Percentiles rank a stretch among this genome's conserved stretches.
Evolutionary conservation across 92 coral and sea anemone genomes (phyloP).

Genomic region (Umimayanthus kanabou): DNA sequence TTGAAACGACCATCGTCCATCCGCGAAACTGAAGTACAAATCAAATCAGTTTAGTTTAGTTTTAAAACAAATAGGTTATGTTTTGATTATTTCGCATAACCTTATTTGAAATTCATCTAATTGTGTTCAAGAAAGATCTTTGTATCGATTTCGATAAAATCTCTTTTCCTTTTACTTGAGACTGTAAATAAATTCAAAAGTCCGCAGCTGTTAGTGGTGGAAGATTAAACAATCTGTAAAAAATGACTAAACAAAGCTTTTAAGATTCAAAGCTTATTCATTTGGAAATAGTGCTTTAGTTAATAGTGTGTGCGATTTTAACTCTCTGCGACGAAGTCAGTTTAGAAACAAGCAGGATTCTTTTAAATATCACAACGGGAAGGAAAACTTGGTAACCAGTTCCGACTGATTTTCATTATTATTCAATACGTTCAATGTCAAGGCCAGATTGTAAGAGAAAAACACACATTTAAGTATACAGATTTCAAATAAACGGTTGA

Average conservation of each 20-base stretch:
- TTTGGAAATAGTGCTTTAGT: conserved; percentile 5
- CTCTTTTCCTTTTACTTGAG: background rate
- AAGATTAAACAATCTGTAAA: background rate
- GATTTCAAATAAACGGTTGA: background rate
- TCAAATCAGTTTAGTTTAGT: background rate
- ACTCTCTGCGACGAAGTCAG: background rate
- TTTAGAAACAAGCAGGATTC: background rate
- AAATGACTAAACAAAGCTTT: background rate
- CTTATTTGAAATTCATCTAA: background rate
- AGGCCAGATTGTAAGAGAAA: background rate
- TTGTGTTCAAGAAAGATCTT: background rate
- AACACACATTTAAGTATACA: background rate
- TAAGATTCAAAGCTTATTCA: background rate
- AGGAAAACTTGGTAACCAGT: background rate
- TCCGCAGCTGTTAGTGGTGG: too few species aligned
- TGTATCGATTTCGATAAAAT: background rate
- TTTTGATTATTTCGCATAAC: background rate
- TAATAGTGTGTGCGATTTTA: background rate
- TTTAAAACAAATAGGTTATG: background rate
- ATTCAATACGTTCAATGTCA: background rate
- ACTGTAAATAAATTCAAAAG: background rate
- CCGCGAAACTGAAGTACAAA: background rate
- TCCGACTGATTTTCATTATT: conserved; percentile 15
- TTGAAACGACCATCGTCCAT: background rate
- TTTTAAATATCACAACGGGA: background rate